Evolutionary conservation across 2,797 vertebrate species (phyloP).

Genomic region (Xenentodon cancila): DNA sequence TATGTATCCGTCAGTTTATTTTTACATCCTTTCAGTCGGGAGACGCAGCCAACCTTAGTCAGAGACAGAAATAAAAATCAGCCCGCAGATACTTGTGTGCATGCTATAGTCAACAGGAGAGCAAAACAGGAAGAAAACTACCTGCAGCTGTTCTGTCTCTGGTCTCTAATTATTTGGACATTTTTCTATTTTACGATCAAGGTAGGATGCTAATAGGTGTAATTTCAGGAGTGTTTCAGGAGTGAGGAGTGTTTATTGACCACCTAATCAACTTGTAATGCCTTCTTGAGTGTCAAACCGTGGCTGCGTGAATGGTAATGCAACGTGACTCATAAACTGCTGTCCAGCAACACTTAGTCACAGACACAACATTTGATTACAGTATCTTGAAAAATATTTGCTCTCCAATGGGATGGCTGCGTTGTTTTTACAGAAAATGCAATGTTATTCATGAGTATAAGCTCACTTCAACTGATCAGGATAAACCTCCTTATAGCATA

Average conservation of each 20-base stretch:
- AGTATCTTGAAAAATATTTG: conserved; percentile 8
- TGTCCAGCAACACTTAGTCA: conserved; percentile 26
- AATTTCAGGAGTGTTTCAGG: conserved; percentile 5
- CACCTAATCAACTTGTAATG: conserved; percentile 45
- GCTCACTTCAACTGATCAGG: background rate
- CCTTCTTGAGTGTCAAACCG: conserved; percentile 44
- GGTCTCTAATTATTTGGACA: conserved; percentile 19
- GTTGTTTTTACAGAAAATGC: background rate
- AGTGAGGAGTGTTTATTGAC: conserved; percentile 50
- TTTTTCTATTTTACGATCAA: conserved; percentile 25
- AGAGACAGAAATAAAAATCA: conserved; percentile 57
- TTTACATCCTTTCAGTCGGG: conserved; percentile 38
- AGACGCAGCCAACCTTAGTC: conserved; percentile 13
- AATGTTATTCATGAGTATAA: background rate
- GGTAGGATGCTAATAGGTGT: conserved; percentile 19
- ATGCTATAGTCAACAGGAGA: conserved; percentile 26
- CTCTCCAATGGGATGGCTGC: conserved; percentile 3
- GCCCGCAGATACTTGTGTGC: conserved; percentile 22
- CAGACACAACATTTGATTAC: conserved; percentile 5
- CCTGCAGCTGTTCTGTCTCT: conserved; percentile 33
- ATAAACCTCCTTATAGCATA: background rate
- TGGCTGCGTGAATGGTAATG: conserved; percentile 23
- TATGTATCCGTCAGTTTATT: conserved; percentile 40
- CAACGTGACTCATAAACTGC: conserved; percentile 30
- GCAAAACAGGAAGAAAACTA: conserved; percentile 31